Evolutionary conservation across 2,888 invertebrate species (phyloP), one percentile per base, ranked within the genome.

Genomic region (Geotrupes spiniger): DNA sequence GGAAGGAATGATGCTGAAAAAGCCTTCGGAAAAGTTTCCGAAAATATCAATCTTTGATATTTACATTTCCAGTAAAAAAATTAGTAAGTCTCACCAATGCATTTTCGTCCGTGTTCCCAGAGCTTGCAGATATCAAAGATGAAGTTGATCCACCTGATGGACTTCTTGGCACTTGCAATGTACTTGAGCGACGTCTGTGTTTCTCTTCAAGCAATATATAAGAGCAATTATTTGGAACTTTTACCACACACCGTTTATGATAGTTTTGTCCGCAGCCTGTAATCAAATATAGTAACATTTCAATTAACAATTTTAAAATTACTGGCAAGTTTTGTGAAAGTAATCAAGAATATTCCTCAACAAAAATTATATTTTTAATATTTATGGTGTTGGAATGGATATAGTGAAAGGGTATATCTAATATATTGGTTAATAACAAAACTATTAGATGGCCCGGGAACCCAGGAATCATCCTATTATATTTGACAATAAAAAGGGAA

Each of bases 151-250:
- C 82, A 59, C 87, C 86, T 52, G 89, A 88, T 9, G 90, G 88
- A 57, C 87, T 85, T 67, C 88, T 82, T 33, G 81, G 77, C 45
- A 78, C 75, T 56, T 74, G 75, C 12, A 78, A 68, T 66, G 76
- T 68, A 66, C 76, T 64, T 28, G 76, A 74, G 58, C 74, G 73
- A 33, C 75, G 65, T 26, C 76, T 59, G 48, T 70, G 64, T 46
- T 69, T 63, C 55, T 67, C 68, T 45, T 69, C 70, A 31, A 76
- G 66, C 16, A 72, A 61, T 11, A 62, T 63, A 57, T 81, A 81
- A 46, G 85, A 84, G 77, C 99, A 99, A 78, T 99, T 97, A 71
- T 97, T 96, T 39, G 98, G 98, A 56, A 99, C 92, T 76, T 96
- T 97, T 57, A 95, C 92, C 37, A 90, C 90, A 74, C 92, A 99